Evolutionary conservation across 2,888 invertebrate species (phyloP), one percentile per base, ranked within the genome.

Genomic region (Tenthredo distinguenda): DNA sequence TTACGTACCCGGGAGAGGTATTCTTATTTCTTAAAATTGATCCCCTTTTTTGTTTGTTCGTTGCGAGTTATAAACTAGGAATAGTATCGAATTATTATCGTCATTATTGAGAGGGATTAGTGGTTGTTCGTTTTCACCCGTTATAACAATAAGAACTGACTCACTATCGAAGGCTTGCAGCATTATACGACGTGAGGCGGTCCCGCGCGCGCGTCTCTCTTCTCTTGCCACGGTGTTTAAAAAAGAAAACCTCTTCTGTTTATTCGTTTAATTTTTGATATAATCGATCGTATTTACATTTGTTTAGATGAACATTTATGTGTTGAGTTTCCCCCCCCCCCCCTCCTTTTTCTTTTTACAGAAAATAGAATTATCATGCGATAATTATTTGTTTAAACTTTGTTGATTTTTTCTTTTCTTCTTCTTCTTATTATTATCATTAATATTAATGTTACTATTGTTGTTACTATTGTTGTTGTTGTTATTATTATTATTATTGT

Each of bases 101-200:
- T 62, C n/a, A 55, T 62, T 72, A 37, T 40, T n/a, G 5, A 21
- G 4, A 15, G n/a, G 21, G n/a, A 34, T 31, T 34, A 15, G n/a
- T 37, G n/a, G 50, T 55, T 18, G 31, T 77, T 77, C 50, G 34
- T 50, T 55, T 77, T 77, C 77, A 62, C 37, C 81, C 37, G 81
- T 21, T 62, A 81, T 12, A 81, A 81, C 81, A 81, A 81, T 21
- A 81, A 81, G 37, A 81, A 81, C 81, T 62, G 81, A 81, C 58
- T 81, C 81, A 81, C 81, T 81, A 62, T 81, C 58, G 81, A 81
- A 62, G 62, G n/a, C 62, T 40, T 58, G 58, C 81, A 79, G 58
- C 62, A 79, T 79, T 81, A 62, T 81, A 81, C 81, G 81, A 81
- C 62, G 58, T 81, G 15, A 62, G 62, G 81, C 40, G 62, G 18